These are phyloP conservation scores for Danio rerio DNA, from an alignment of 2,113 vertebrate species.

Conservation along the genomic window GRCz12tu NC_133177.1:42266501-42267000, in stretches of 20 bases:
- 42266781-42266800: not conserved
- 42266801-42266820: not conserved
- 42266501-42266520: conserved; percentile 6
- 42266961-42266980: not conserved
- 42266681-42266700: not conserved
- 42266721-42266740: not conserved
- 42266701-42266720: not conserved
- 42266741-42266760: not conserved
- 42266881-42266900: not conserved
- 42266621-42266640: not conserved
- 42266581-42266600: conserved; percentile 28
- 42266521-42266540: no score
- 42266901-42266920: not conserved
- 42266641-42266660: not conserved
- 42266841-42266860: not conserved
- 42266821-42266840: not conserved
- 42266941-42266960: no score
- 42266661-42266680: not conserved
- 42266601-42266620: not conserved
- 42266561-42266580: conserved; percentile 44
- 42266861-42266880: not conserved
- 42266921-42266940: not conserved
- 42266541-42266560: conserved; percentile 8
- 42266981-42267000: no score
- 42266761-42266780: not conserved